Conservation (phyloP, 2,113 vertebrate species). For the Dicrurus megarhynchus region DNA sequence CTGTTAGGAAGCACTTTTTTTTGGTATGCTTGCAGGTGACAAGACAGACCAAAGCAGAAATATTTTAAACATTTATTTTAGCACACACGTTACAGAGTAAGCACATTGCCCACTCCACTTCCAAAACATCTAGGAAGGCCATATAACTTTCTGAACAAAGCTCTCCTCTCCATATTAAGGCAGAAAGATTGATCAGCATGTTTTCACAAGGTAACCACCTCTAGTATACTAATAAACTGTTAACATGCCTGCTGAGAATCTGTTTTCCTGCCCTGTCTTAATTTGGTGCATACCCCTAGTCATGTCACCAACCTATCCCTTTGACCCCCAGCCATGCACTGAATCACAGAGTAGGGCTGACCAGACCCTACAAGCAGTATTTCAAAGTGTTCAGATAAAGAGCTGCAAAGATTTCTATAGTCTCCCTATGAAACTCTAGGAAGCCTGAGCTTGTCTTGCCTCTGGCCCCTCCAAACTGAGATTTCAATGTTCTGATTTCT, state of each 20-base stretch:
- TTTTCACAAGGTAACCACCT: background rate
- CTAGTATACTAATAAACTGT: background rate
- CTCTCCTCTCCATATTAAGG: background rate
- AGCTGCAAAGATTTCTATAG: background rate
- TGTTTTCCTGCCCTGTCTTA: background rate
- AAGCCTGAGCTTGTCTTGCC: background rate
- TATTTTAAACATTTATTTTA: background rate
- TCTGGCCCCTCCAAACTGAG: background rate
- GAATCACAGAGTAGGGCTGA: background rate
- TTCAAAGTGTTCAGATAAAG: background rate
- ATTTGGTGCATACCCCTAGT: background rate
- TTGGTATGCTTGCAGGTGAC: background rate
- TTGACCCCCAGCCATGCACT: background rate
- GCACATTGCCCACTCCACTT: background rate
- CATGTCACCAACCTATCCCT: background rate
- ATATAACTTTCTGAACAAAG: background rate
- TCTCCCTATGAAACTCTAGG: background rate
- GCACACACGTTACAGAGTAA: background rate
- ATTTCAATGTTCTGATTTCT: background rate
- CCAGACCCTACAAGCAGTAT: background rate
- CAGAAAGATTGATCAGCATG: background rate
- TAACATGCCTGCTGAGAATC: background rate
- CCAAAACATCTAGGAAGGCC: background rate
- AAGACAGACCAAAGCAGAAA: background rate
- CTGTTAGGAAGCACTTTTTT: background rate